A percentile compares a stretch with the other conserved stretches of the same genome.
Evolutionary conservation across 1,140 invertebrate genomes (phyloP).

Genomic region (Hycleus cichorii): DNA sequence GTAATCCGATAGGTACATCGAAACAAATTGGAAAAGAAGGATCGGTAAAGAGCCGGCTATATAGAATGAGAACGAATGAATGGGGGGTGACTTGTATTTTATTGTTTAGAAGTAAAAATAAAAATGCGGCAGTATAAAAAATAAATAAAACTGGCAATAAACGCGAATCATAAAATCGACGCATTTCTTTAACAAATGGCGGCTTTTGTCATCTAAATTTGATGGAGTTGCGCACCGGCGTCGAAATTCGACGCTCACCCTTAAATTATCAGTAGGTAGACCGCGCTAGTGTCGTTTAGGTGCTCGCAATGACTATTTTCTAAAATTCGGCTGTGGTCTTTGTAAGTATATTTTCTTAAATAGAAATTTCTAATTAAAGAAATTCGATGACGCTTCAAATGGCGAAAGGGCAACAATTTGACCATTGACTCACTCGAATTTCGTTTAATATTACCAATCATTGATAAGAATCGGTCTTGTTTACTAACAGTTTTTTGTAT

Average conservation of each 20-base stretch:
- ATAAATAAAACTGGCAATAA: constrained; percentile 17
- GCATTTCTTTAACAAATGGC: constrained; percentile 39
- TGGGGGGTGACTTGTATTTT: constrained; percentile 2
- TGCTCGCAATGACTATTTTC: constrained; percentile 40
- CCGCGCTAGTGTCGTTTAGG: constrained; percentile 41
- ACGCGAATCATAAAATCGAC: constrained; percentile 26
- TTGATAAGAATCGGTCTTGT: too few species aligned
- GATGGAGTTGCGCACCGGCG: constrained; percentile 40
- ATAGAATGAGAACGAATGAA: too few species aligned
- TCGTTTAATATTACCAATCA: too few species aligned
- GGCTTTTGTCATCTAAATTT: constrained; percentile 43
- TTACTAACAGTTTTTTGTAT: too few species aligned
- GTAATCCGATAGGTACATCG: too few species aligned
- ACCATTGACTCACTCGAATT: too few species aligned
- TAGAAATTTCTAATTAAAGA: neutral
- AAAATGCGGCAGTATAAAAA: constrained; percentile 15
- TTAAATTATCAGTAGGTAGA: constrained; percentile 43
- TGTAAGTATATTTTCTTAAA: constrained; percentile 32
- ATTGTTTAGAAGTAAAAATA: constrained; percentile 17
- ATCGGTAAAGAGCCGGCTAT: too few species aligned
- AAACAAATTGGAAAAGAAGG: too few species aligned
- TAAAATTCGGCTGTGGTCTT: constrained; percentile 39
- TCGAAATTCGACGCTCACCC: constrained; percentile 35
- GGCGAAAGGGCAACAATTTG: too few species aligned
- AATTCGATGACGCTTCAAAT: too few species aligned